Conservation (phyloP, 2,888 invertebrate species). For the Tetrapedia diversipes region DNA sequence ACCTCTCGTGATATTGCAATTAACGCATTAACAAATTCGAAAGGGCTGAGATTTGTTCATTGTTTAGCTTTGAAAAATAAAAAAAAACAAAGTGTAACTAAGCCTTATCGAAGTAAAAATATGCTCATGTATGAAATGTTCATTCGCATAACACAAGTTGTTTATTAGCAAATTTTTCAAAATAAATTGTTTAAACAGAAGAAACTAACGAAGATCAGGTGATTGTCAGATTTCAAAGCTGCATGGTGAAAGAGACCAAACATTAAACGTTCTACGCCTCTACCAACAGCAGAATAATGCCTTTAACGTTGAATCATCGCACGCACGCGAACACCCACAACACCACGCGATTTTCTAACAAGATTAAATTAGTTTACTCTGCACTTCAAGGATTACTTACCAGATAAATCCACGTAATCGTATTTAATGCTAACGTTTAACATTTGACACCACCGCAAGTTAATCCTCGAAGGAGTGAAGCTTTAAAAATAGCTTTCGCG, state of each 20-base stretch:
- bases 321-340: constrained; percentile 15
- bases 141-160: neutral
- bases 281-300: constrained; percentile 4
- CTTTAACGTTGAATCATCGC: constrained; percentile 33
- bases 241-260: neutral
- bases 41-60: constrained; percentile 28
- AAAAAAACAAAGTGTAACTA: neutral
- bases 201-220: no score
- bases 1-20: constrained; percentile 40
- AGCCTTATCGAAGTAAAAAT: neutral
- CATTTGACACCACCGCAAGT: constrained; percentile 17
- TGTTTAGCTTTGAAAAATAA: neutral
- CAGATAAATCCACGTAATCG: constrained; percentile 42
- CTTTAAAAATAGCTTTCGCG: neutral
- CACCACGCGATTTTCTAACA: constrained; percentile 33
- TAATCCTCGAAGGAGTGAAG: neutral
- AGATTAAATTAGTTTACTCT: constrained; percentile 50
- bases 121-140: no score
- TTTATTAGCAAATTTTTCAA: neutral
- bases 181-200: no score
- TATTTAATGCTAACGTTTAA: constrained; percentile 26
- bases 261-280: constrained; percentile 1
- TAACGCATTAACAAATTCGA: constrained; percentile 29
- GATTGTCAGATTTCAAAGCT: neutral
- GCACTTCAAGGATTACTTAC: constrained; percentile 38